Base-by-base conservation (phyloP, 2,113 vertebrate species). In the Rhineura floridana region DNA sequence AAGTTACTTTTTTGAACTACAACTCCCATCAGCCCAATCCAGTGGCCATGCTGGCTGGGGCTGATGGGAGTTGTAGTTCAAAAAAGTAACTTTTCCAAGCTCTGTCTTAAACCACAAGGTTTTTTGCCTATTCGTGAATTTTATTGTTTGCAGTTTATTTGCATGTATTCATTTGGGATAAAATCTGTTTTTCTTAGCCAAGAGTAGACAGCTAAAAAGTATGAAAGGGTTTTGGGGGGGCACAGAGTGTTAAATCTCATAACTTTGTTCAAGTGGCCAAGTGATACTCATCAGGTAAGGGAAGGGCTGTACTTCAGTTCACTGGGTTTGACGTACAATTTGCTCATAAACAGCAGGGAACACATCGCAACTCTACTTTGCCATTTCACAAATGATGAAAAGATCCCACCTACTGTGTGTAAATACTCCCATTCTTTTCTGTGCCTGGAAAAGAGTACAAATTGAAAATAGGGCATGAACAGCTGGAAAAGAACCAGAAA, bases 391-490 rank as follows among this genome's bases (percentile, higher is more conserved):
- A 85, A 77, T 93, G 75, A 52, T 92, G 89, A 93, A 92, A 94
- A 73, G 75, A 87, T 50, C 55, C 93, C 90, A 93, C 92, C 92
- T 93, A 89, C 93, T 94, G 91, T 67, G 91, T 93, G 87, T 76
- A 94, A 95, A 93, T 93, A 84, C 70, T 91, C 88, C 91, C 75
- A 84, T 89, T 94, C 93, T 93, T 92, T 90, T 87, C 91, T 88
- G 69, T 79, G 92, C 90, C 77, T 91, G 62, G 69, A 78, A 86
- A 81, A 89, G 42, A 92, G 81, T 87, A 25, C 39, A 91, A 87
- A 83, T 87, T 85, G 88, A 90, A 95, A 95, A 93, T 91, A 95
- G 91, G 90, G 25, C 91, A 95, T 39, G 76, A 52, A 81, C 90
- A 93, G 52, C 72, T 88, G 89, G 79, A 88, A 84, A 91, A 70